These are phyloP conservation scores for Hyposoter dolosus DNA, from an alignment of 2,888 invertebrate genomes.

Conservation along the genomic window DNA sequence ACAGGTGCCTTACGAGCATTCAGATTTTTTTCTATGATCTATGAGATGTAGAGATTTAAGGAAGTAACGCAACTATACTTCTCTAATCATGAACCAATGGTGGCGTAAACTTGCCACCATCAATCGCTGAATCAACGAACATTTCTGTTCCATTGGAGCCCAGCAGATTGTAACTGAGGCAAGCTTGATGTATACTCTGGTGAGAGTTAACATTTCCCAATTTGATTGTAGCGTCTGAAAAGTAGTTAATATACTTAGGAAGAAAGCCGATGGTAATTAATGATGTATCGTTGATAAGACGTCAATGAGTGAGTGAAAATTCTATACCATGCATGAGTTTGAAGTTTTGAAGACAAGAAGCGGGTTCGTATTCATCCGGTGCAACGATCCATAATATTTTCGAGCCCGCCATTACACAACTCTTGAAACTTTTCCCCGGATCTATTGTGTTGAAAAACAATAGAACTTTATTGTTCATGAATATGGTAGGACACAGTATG, in stretches of 20 bases:
- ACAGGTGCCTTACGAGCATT: neutral
- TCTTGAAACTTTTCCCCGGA: conserved; percentile 47
- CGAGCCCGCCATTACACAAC: neutral
- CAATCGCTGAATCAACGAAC: neutral
- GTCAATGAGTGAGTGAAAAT: conserved; percentile 29
- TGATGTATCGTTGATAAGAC: neutral
- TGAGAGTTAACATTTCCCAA: neutral
- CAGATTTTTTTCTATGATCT: neutral
- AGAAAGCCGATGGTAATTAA: neutral
- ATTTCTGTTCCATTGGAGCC: neutral
- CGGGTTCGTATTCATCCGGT: conserved; percentile 50
- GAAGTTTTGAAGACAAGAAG: neutral
- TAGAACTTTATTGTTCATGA: conserved; percentile 55
- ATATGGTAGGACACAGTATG: conserved; percentile 5
- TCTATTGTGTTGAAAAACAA: conserved; percentile 63
- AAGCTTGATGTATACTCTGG: neutral
- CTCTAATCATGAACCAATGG: no score
- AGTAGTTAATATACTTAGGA: neutral
- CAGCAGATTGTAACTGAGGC: neutral
- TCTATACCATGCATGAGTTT: neutral
- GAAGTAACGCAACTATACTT: no score
- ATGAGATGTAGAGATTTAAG: no score
- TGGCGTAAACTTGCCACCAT: neutral
- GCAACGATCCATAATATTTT: conserved; percentile 33
- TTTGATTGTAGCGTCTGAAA: neutral